These are phyloP conservation scores for Nysson spinosus DNA, from an alignment of 2,888 invertebrate genomes.

Conservation along the genomic window DNA sequence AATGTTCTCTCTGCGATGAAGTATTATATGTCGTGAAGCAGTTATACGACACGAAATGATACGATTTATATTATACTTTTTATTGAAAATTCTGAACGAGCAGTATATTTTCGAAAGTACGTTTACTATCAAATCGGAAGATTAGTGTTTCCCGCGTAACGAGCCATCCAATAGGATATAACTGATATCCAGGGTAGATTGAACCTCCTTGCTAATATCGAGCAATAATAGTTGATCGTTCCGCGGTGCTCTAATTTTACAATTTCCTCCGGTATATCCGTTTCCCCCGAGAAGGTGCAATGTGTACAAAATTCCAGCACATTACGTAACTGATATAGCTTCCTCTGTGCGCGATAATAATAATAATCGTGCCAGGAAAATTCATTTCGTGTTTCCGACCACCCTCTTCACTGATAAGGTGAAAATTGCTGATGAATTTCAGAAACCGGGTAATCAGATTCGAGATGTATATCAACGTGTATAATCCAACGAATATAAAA, in stretches of 20 bases:
- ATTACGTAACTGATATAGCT: slow-evolving; percentile 16
- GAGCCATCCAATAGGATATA: background rate
- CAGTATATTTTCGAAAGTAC: no score
- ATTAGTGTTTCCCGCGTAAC: background rate
- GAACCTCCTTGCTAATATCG: background rate
- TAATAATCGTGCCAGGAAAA: slow-evolving; percentile 46
- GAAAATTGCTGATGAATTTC: no score
- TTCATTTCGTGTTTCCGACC: no score
- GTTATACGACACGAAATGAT: no score
- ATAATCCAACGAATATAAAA: no score
- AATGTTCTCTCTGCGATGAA: no score
- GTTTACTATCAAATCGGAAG: background rate
- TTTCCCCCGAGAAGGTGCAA: slow-evolving; percentile 40
- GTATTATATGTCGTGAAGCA: no score
- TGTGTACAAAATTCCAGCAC: slow-evolving; percentile 26
- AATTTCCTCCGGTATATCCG: slow-evolving; percentile 51
- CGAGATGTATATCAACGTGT: no score
- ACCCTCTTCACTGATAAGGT: no score
- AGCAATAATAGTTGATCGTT: slow-evolving; percentile 23
- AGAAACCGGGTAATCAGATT: no score
- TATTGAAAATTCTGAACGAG: no score
- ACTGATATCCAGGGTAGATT: background rate
- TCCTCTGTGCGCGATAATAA: slow-evolving; percentile 20
- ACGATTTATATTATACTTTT: no score
- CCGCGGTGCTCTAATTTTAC: slow-evolving; percentile 38